These are phyloP conservation scores for Arctia plantaginis DNA, from an alignment of 2,888 invertebrate genomes.

Conservation along the genomic window DNA sequence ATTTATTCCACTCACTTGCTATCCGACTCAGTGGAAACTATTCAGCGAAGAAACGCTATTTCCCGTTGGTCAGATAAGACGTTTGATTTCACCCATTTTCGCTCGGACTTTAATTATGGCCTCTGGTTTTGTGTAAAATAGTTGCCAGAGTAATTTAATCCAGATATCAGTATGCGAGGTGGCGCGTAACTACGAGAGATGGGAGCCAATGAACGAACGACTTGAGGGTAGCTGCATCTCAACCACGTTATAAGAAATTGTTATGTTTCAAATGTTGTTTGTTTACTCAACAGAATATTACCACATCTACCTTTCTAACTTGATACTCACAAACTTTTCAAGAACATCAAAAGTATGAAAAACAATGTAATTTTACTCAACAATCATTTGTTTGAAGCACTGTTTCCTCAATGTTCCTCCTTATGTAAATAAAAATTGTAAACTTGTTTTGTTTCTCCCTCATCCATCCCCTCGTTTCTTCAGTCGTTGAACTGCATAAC, in stretches of 20 bases:
- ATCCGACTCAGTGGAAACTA: slow-evolving; percentile 77
- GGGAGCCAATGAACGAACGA: slow-evolving; percentile 67
- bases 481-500: slow-evolving; percentile 85
- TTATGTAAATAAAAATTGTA: slow-evolving; percentile 69
- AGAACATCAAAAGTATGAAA: slow-evolving; percentile 16
- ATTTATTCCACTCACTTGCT: slow-evolving; percentile 86
- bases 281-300: slow-evolving; percentile 53
- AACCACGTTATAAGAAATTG: slow-evolving; percentile 57
- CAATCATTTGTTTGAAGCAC: slow-evolving; percentile 48
- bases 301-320: slow-evolving; percentile 24
- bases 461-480: slow-evolving; percentile 79
- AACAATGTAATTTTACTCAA: slow-evolving; percentile 23
- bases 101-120: slow-evolving; percentile 85
- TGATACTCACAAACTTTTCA: slow-evolving; percentile 19
- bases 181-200: slow-evolving; percentile 70
- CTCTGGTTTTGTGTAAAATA: slow-evolving; percentile 86
- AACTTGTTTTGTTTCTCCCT: slow-evolving; percentile 79
- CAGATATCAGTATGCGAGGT: slow-evolving; percentile 81
- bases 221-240: slow-evolving; percentile 53
- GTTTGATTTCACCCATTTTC: slow-evolving; percentile 85
- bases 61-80: slow-evolving; percentile 85
- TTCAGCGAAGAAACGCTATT: slow-evolving; percentile 85
- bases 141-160: slow-evolving; percentile 85
- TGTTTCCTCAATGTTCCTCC: slow-evolving; percentile 57
- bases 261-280: slow-evolving; percentile 58